phyloP scores from a whole-genome alignment of 2,888 invertebrate species.

The Atethmia centrago region DNA sequence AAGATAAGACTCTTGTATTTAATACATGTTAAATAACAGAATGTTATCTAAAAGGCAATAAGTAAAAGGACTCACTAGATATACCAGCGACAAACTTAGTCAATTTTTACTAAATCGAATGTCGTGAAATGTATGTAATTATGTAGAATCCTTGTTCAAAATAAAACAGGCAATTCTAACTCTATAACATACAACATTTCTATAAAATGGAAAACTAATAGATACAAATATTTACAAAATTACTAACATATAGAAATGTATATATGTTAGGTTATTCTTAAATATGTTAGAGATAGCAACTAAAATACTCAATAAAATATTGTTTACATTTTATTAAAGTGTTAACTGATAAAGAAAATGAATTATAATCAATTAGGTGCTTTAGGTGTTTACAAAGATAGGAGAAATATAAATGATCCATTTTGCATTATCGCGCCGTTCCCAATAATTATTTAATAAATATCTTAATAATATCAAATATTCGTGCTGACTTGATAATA shows the following conservation, averaged over 20 bases:
- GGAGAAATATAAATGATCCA: not conserved
- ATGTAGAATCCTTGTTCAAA: not conserved
- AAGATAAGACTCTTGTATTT: not conserved
- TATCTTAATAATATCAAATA: not conserved
- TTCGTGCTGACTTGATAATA: not conserved
- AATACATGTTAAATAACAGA: not conserved
- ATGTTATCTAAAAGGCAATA: not conserved
- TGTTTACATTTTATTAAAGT: too few relatives aligned
- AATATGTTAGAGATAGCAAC: too few relatives aligned
- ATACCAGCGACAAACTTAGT: not conserved
- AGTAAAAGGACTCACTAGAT: not conserved
- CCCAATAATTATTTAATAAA: not conserved
- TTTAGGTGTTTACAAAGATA: slow-evolving; percentile 11
- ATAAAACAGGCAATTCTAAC: not conserved
- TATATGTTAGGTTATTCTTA: too few relatives aligned
- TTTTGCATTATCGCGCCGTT: slow-evolving; percentile 3
- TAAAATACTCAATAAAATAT: too few relatives aligned
- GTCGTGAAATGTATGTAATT: not conserved
- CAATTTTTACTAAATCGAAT: not conserved
- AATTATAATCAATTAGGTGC: slow-evolving; percentile 18
- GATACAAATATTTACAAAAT: not conserved
- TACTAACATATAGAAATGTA: not conserved
- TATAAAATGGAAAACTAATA: not conserved
- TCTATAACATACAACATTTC: not conserved
- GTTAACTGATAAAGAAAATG: slow-evolving; percentile 4